Percentiles rank a stretch among this genome's conserved stretches.
Evolutionary conservation across 2,797 vertebrate species (phyloP).

Genomic region (Emys orbicularis): DNA sequence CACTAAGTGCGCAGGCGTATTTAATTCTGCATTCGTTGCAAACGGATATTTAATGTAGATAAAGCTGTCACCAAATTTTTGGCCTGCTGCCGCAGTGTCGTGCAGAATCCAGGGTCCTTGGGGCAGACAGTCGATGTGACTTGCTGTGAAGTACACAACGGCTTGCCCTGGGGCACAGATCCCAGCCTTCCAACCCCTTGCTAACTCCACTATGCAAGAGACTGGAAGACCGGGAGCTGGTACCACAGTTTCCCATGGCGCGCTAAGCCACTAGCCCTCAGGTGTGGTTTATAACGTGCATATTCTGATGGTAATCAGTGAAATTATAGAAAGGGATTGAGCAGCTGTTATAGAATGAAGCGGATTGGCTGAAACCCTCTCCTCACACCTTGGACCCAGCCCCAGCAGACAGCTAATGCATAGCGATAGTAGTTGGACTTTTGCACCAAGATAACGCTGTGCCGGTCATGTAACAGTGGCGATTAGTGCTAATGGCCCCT

Average conservation of each 20-base stretch:
- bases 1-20: too few species aligned
- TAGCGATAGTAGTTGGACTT: constrained; percentile 26
- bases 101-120: not conserved
- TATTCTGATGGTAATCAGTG: not conserved
- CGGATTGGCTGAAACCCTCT: not conserved
- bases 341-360: not conserved
- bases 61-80: not conserved
- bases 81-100: not conserved
- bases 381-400: not conserved
- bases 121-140: not conserved
- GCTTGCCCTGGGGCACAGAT: not conserved
- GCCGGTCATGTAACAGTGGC: accelerated
- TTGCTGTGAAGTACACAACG: not conserved
- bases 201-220: not conserved
- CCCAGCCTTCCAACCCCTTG: not conserved
- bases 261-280: accelerated
- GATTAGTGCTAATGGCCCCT: not conserved
- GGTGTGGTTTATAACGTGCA: not conserved
- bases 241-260: not conserved
- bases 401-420: not conserved
- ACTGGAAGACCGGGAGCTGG: accelerated
- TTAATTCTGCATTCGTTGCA: not conserved
- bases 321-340: not conserved
- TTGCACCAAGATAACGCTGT: not conserved
- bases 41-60: not conserved